Evolutionary conservation across 2,888 invertebrate species (phyloP).

Genomic region (Aquatica leii): DNA sequence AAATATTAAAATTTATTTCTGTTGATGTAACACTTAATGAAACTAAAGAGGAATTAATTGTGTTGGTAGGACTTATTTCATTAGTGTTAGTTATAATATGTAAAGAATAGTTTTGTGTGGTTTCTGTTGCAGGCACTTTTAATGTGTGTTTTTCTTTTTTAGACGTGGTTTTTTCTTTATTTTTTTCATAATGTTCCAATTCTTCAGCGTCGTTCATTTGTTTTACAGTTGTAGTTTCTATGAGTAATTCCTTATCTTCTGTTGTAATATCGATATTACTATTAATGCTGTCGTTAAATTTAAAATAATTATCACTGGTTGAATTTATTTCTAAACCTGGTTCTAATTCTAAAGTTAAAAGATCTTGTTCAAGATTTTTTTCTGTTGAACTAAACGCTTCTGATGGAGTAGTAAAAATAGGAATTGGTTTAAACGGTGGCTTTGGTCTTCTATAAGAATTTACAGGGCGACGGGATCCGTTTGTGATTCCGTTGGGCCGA

Average conservation of each 20-base stretch:
- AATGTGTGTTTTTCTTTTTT: slow-evolving; percentile 54
- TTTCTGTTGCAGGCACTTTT: slow-evolving; percentile 28
- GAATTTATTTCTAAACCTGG: slow-evolving; percentile 50
- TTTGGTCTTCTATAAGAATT: slow-evolving; percentile 65
- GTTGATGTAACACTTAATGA: background rate
- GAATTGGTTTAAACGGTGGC: slow-evolving; percentile 71
- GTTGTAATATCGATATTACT: slow-evolving; percentile 48
- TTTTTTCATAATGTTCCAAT: slow-evolving; percentile 54
- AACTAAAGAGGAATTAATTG: background rate
- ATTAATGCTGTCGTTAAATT: slow-evolving; percentile 41
- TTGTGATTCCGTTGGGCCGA: slow-evolving; percentile 60
- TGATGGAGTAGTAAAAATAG: slow-evolving; percentile 55
- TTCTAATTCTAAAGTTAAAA: slow-evolving; percentile 56
- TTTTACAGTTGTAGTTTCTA: slow-evolving; percentile 32
- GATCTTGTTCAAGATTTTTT: slow-evolving; percentile 55
- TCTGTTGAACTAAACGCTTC: slow-evolving; percentile 55
- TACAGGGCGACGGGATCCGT: slow-evolving; percentile 61
- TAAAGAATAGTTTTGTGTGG: background rate
- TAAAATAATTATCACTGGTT: slow-evolving; percentile 46
- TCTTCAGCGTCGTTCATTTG: slow-evolving; percentile 43
- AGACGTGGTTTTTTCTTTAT: slow-evolving; percentile 56
- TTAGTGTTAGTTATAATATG: background rate
- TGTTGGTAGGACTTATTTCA: background rate
- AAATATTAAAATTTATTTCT: background rate
- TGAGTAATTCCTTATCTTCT: slow-evolving; percentile 42